Base-by-base conservation (phyloP, 64 coral and sea anemone genomes). In the Montipora capricornis region DNA sequence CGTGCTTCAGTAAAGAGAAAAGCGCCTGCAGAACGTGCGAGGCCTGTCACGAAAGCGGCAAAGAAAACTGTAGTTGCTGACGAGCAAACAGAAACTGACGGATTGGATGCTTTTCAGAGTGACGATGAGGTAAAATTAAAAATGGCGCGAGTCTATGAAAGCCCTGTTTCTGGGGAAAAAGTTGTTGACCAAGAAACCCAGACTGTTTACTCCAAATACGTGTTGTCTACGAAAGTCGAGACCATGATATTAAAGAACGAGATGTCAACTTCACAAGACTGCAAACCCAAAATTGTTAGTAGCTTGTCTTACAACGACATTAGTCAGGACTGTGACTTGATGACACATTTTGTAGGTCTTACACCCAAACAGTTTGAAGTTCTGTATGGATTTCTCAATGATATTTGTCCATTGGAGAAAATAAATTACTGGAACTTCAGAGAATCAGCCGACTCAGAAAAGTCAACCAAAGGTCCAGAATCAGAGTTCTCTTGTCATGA, bases 281-380 rank as follows among this genome's bases (percentile, higher is more conserved):
- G 47, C 74, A 76, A 77, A 77, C 73, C 74, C 45, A 79, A 44
- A 90, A 60, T 90, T 53, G 76, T 90, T 58, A 90, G 88, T 68
- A 90, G 76, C 59, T 77, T 77, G 49, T 89, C 74, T 76, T 90
- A 90, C 59, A 49, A 90, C 57, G 19, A 51, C 15, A 81, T 91
- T 82, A 17, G 44, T 6, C 6, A 91, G 44, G 16, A 91, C 69
- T 74, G 76, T 24, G 44, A 50, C 8, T 64, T 24, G 69, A 91
- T 90, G 75, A 94, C 62, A 53, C 85, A 94, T 71, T 94, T 81
- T 76, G 67, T 73, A 16, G 85, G 76, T 19, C 92, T 94, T 11
- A 89, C 64, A 15, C 17, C 87, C 7, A 10, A 61, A 8, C 92
- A 93, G 85, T 94, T 94, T 58, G 84, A 94, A 3, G 68, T 80